Conservation (phyloP, 2,797 vertebrate genomes). For the Phoxinus dragarum region DNA sequence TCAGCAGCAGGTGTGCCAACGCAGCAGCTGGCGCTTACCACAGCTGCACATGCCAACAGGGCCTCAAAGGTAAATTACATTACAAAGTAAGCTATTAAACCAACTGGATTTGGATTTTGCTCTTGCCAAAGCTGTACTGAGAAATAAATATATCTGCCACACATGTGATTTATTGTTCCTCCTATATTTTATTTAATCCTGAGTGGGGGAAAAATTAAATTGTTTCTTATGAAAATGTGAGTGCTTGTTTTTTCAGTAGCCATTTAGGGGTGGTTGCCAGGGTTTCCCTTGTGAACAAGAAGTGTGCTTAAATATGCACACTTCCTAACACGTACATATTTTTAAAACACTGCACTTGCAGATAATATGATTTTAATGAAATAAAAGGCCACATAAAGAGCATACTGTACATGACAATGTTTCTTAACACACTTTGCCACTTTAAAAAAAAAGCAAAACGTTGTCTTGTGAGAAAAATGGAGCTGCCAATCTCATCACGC, state of each 20-base stretch:
- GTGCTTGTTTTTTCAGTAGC: not conserved
- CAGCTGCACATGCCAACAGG: constrained; percentile 31
- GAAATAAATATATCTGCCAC: constrained; percentile 8
- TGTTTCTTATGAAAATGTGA: not conserved
- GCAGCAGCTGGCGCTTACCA: constrained; percentile 35
- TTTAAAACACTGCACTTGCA: not conserved
- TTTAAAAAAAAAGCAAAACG: no score
- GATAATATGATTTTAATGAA: not conserved
- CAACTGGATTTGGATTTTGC: constrained; percentile 39
- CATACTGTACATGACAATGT: not conserved
- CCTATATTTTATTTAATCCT: not conserved
- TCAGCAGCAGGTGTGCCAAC: constrained; percentile 51
- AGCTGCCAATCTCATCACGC: constrained; percentile 67
- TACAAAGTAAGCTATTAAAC: constrained; percentile 57
- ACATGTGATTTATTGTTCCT: not conserved
- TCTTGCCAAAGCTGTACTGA: not conserved
- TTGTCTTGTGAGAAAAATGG: constrained; percentile 44
- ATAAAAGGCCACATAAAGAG: not conserved
- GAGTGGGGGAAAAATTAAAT: not conserved
- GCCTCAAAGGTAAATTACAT: constrained; percentile 56
- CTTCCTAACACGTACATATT: not conserved
- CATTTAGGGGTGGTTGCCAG: not conserved
- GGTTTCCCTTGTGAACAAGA: not conserved
- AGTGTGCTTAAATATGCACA: not conserved
- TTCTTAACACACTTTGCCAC: not conserved